Conservation (phyloP, 2,888 invertebrate species). For the Sinhomidia bicolor region DNA sequence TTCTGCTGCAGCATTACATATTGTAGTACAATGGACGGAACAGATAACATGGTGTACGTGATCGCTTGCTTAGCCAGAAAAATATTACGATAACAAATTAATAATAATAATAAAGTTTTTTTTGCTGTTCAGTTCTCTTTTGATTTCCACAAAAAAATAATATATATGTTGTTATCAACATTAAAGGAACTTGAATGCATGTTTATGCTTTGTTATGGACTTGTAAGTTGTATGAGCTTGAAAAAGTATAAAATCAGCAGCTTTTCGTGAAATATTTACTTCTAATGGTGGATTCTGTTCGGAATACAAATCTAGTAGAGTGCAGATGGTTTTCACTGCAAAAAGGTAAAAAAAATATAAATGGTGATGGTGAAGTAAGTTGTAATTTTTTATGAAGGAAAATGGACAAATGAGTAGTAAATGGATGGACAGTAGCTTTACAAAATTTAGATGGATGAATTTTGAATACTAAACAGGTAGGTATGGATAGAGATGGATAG, state of each 20-base stretch:
- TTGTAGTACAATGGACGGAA: too few relatives aligned
- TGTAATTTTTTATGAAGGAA: not conserved
- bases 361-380: not conserved
- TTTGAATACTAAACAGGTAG: too few relatives aligned
- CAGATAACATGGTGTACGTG: conserved; percentile 29
- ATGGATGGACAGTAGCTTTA: too few relatives aligned
- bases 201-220: too few relatives aligned
- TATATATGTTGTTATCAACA: not conserved
- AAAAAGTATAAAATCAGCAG: not conserved
- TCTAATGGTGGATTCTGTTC: not conserved
- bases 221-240: too few relatives aligned
- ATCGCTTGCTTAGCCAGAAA: conserved; percentile 25
- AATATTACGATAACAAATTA: not conserved
- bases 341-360: not conserved
- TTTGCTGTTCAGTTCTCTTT: not conserved
- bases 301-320: not conserved
- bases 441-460: too few relatives aligned
- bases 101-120: not conserved
- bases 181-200: too few relatives aligned
- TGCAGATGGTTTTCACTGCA: not conserved
- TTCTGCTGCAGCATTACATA: too few relatives aligned
- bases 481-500: too few relatives aligned
- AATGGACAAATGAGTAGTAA: not conserved
- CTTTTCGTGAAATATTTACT: not conserved
- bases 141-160: conserved; percentile 4